Evolutionary conservation across 2,797 vertebrate genomes (phyloP), one percentile per base, ranked within the genome.

Genomic region (Muscicapa comitata): DNA sequence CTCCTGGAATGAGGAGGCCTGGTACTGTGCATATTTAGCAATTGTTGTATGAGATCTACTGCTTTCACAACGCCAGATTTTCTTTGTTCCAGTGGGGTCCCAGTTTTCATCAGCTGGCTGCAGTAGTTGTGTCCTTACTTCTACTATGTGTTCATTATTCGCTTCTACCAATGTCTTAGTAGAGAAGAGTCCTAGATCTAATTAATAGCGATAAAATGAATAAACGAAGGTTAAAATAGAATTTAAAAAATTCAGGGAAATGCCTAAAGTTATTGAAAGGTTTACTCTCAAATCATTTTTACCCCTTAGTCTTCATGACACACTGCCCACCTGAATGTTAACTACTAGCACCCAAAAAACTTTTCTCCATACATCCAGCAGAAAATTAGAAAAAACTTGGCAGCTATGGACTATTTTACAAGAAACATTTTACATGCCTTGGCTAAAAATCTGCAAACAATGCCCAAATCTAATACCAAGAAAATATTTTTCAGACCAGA

Each of bases 71-170:
- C 99, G 99, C 99, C 99, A 99, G 97, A 99, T 99, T 98, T 99
- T 99, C 97, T 98, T 98, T 90, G 97, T 98, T 98, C 99, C 99
- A 90, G 98, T 98, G 91, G 98, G 97, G 97, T 99, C 99, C 99
- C 99, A 99, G 98, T 99, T 99, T 97, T 99, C 99, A 81, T 99
- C 99, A 19, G 98, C 98, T 96, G 99, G 99, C 97, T 99, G 99
- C 91, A 99, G 98, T 89, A 99, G 97, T 58, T 99, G 99, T 87
- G 99, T 99, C 94, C 99, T 98, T 88, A 99, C 99, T 98, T 99
- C 99, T 92, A 99, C 99, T 97, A 99, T 98, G 80, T 99, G 99
- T 97, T 99, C 99, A 6, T 99, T 99, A 97, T 99, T 99, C 47
- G 99, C 99, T 98, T 99, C 99, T 95, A 99, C 99, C 97, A 99